A percentile compares a stretch with the other conserved stretches of the same genome.
Conservation (phyloP, 2,888 invertebrate genomes). For the Heliconius ethilla region DNA sequence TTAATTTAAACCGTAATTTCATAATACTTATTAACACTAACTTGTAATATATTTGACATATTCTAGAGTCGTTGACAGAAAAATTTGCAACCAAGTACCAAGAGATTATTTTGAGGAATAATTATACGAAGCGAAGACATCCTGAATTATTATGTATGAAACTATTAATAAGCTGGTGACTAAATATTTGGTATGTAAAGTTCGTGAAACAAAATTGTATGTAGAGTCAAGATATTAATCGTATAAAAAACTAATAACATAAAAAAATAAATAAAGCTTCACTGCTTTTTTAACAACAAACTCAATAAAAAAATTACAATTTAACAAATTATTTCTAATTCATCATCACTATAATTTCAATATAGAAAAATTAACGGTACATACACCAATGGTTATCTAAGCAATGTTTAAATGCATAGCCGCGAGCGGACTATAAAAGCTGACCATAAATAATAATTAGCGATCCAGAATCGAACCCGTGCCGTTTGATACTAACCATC, state of each 20-base stretch:
- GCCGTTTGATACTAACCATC: conserved; percentile 64
- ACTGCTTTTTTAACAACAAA: background rate
- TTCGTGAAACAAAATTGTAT: background rate
- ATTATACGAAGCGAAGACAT: background rate
- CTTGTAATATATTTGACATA: background rate
- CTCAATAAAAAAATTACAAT: background rate
- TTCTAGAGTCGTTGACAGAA: background rate
- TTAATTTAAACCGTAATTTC: too few relatives aligned
- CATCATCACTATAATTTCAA: conserved; percentile 14
- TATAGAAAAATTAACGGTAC: conserved; percentile 14
- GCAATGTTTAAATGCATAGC: conserved; percentile 50
- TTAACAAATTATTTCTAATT: conserved; percentile 4
- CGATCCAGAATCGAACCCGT: conserved; percentile 63
- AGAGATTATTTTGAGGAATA: conserved; percentile 21
- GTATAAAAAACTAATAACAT: background rate
- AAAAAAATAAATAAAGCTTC: too few relatives aligned
- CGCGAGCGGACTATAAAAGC: conserved; percentile 58
- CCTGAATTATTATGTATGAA: background rate
- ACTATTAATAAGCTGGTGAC: background rate
- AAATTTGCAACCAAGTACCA: conserved; percentile 5
- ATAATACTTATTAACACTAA: conserved; percentile 6
- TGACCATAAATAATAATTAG: conserved; percentile 72
- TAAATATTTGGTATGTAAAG: background rate
- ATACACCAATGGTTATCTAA: conserved; percentile 16
- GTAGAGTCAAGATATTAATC: background rate